Evolutionary conservation across 1,140 invertebrate species (phyloP), one percentile per base, ranked within the genome.

Genomic region (Bombus fervidus): DNA sequence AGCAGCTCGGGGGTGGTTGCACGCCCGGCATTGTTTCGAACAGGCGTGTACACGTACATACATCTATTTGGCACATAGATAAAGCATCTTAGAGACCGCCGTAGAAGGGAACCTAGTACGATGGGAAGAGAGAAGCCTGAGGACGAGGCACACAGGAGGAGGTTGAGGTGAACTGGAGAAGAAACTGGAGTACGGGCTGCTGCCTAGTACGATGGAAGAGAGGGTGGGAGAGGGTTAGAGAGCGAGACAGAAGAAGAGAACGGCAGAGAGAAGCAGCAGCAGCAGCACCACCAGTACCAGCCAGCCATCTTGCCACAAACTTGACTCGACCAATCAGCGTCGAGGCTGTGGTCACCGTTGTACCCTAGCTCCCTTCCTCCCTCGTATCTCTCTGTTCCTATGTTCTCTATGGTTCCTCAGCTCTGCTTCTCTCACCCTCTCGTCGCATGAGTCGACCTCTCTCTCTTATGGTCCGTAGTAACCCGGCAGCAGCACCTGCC

Each of bases 231-330:
- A 89, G 87, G 90, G 75, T 81, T 87, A 86, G 90, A 83, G 87
- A 91, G 91, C 91, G 90, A 90, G 90, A 88, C 73, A 75, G 78
- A 87, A 73, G 82, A 86, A 77, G 57, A 80, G 86, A 85, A 75
- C 69, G 37, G 37, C 37, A 86, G 71, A 75, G 85, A n/a, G 79
- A 69, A 85, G 74, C 43, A 81, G 79, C 76, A 83, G 84, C 47
- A n/a, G 78, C 88, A 82, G 66, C 87, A 80, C 75, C 88, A 76
- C 69, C 84, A 69, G 77, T 83, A 86, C 74, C 85, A 91, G 83
- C 87, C 94, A 94, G 95, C 95, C 95, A 95, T 95, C 94, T 95
- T 95, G 94, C 95, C 94, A 95, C 95, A 95, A 95, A 94, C 94
- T 94, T 93, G 94, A 94, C 94, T 95, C 94, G 94, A 95, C 95